Percentiles rank a stretch among this genome's conserved stretches.
Evolutionary conservation across 2,797 vertebrate species (phyloP).

Genomic region (Acanthis flammea): DNA sequence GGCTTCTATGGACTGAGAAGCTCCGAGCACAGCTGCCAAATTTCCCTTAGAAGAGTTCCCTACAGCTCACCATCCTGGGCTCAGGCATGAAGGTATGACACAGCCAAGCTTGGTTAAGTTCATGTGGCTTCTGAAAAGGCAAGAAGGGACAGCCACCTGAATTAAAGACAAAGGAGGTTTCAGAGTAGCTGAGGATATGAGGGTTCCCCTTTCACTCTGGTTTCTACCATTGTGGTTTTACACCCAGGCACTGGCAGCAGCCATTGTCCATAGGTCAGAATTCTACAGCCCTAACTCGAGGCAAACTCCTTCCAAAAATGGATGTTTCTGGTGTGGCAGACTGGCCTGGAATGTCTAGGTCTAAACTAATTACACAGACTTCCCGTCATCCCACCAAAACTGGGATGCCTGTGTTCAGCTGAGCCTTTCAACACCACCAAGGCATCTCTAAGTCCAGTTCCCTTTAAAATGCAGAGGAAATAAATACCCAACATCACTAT

Average conservation of each 20-base stretch:
- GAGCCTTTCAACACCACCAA: conserved; percentile 1
- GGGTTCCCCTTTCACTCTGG: background rate
- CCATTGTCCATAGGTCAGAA: background rate
- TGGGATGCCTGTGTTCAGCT: background rate
- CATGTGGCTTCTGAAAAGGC: background rate
- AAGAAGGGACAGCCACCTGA: background rate
- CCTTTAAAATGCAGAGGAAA: background rate
- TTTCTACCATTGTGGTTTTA: background rate
- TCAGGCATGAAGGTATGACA: background rate
- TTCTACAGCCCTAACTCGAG: background rate
- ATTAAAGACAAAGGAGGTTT: background rate
- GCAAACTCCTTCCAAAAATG: conserved; percentile 28
- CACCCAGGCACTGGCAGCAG: background rate
- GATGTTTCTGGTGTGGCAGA: background rate
- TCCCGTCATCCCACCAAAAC: background rate
- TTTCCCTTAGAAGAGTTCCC: background rate
- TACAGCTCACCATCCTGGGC: background rate
- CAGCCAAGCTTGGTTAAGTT: background rate
- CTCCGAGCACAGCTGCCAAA: background rate
- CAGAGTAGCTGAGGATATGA: background rate
- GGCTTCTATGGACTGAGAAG: background rate
- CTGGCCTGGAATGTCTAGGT: conserved; percentile 41
- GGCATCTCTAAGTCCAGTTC: background rate
- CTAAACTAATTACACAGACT: conserved; percentile 43
- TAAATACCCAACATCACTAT: background rate